Evolutionary conservation across 2,888 invertebrate genomes (phyloP), one percentile per base, ranked within the genome.

Genomic region (Macaria liturata): DNA sequence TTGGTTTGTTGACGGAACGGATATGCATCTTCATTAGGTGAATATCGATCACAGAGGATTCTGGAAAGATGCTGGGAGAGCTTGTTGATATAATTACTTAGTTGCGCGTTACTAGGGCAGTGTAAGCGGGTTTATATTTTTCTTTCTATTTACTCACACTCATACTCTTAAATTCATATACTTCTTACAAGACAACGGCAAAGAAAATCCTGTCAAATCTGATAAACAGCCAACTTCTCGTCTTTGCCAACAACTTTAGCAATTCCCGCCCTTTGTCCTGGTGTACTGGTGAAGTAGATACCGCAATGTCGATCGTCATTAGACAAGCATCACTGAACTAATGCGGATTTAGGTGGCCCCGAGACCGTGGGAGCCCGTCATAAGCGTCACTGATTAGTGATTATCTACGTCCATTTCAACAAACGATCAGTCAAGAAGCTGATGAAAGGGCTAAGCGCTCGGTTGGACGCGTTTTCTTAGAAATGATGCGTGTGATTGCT

Each of bases 1-100:
- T 65, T 54, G 64, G 64, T 64, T 67, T 64, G 65, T 65, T 59
- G 62, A 62, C 59, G 59, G 52, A 58, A 59, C 57, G 55, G 59
- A 60, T 57, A 57, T 48, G 59, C 60, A 57, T 57, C 60, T 64
- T 57, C 52, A 62, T 63, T 59, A 60, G 46, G 57, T 30, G 55
- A 54, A 59, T 54, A 57, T 54, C 47, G 49, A 58, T 49, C 32
- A 49, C 44, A 50, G 56, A 39, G 20, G 20, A 40, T 34, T 54
- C 44, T 34, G 44, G 43, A 9, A 32, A 5, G n/a, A 32, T 45
- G 51, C 30, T 6, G 30, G 20, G 8, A 4, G 9, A 45, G 8
- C 5, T 4, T 8, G 9, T 9, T 45, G 4, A 7, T 37, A 37
- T 37, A 37, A 37, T 3, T 37, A 6, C 34, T 37, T 6, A 37